These are phyloP conservation scores for Myoxocephalus aenaeus DNA, from an alignment of 2,797 vertebrate species.

Conservation along the genomic window DNA sequence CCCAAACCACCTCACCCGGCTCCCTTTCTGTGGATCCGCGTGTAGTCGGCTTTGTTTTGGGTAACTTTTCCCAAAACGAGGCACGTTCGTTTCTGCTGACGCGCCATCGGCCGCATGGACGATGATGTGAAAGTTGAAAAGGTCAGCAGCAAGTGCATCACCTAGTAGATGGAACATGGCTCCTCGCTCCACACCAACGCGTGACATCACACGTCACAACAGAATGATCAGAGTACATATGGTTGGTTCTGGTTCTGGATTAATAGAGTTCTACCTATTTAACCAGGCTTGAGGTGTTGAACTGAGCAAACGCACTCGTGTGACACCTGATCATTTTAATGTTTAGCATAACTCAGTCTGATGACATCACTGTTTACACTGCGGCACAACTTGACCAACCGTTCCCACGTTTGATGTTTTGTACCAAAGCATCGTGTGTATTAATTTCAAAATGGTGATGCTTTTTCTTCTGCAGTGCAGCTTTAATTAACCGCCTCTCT, in stretches of 20 bases:
- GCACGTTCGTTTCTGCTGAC: constrained; percentile 13
- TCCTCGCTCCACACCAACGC: too few relatives aligned
- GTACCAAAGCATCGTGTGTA: not conserved
- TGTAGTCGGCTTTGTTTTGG: not conserved
- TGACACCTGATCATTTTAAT: too few relatives aligned
- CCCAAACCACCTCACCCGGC: not conserved
- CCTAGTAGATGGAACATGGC: too few relatives aligned
- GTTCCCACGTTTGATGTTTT: not conserved
- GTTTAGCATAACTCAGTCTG: too few relatives aligned
- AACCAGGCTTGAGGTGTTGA: too few relatives aligned
- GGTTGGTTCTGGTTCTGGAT: too few relatives aligned
- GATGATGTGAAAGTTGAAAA: constrained; percentile 10
- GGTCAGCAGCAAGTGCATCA: constrained; percentile 28
- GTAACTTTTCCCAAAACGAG: not conserved
- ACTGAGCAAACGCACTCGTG: too few relatives aligned
- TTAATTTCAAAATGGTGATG: not conserved
- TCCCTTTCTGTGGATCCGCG: not conserved
- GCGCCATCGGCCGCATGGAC: too few relatives aligned
- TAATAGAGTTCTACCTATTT: too few relatives aligned
- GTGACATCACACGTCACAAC: too few relatives aligned
- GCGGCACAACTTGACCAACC: not conserved
- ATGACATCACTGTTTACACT: too few relatives aligned
- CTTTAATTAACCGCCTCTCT: not conserved
- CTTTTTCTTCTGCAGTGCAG: not conserved
- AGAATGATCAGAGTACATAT: too few relatives aligned